A percentile compares a stretch with the other conserved stretches of the same genome.
These are phyloP conservation scores for Drosophila histrio DNA, from an alignment of 2,888 invertebrate species.

Conservation along the genomic window DNA sequence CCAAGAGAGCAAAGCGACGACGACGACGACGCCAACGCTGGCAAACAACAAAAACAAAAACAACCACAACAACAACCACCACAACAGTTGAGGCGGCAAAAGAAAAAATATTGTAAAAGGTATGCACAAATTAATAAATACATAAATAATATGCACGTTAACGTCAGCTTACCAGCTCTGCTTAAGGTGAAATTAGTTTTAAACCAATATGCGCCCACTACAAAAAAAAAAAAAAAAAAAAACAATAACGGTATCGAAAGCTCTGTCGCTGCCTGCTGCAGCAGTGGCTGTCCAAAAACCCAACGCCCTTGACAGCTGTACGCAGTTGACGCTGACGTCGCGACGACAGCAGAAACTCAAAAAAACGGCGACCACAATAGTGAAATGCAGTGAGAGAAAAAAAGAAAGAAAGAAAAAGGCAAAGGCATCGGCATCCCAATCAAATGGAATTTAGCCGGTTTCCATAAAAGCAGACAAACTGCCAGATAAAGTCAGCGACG, in stretches of 20 bases:
- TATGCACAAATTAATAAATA: too few relatives aligned
- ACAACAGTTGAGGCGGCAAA: slow-evolving; percentile 61
- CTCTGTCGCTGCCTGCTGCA: slow-evolving; percentile 10
- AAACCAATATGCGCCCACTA: slow-evolving; percentile 35
- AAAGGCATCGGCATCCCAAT: slow-evolving; percentile 67
- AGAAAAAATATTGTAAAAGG: slow-evolving; percentile 47
- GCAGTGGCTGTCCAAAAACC: slow-evolving; percentile 15
- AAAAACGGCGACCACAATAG: slow-evolving; percentile 44
- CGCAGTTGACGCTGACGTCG: slow-evolving; percentile 11
- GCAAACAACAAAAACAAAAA: slow-evolving; percentile 25
- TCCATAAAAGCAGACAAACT: slow-evolving; percentile 75
- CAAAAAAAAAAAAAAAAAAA: slow-evolving; percentile 1
- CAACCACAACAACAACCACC: slow-evolving; percentile 22
- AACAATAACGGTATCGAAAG: slow-evolving; percentile 47
- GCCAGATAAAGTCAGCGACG: slow-evolving; percentile 46
- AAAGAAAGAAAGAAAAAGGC: slow-evolving; percentile 25
- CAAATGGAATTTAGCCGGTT: slow-evolving; percentile 78
- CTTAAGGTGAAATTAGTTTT: slow-evolving; percentile 17
- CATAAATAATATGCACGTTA: background rate
- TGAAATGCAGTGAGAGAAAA: slow-evolving; percentile 57
- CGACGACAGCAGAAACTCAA: slow-evolving; percentile 53
- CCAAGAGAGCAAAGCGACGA: slow-evolving; percentile 21
- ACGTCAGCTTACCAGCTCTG: background rate
- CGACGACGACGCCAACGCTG: slow-evolving; percentile 39
- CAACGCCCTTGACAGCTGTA: slow-evolving; percentile 70